These are phyloP conservation scores for Crambe crambe DNA, from an alignment of 37 sponge, comb jelly and placozoan species.

Conservation along the genomic window DNA sequence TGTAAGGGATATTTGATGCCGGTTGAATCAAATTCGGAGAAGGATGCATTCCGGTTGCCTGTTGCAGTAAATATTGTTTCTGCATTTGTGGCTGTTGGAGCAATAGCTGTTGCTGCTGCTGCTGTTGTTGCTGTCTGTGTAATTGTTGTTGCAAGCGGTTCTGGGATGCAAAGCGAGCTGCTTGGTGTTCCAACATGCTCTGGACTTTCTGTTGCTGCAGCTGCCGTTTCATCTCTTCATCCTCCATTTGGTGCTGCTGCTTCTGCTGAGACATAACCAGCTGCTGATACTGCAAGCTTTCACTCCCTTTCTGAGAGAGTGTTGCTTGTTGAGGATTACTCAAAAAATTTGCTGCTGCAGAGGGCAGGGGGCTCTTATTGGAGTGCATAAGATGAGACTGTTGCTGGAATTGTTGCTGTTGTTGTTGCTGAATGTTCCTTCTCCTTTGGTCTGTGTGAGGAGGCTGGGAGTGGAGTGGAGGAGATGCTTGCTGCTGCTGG, in stretches of 20 bases:
- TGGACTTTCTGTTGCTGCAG: conserved; percentile 23
- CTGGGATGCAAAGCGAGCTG: background rate
- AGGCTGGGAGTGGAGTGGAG: background rate
- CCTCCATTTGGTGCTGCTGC: conserved; percentile 1
- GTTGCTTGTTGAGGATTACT: background rate
- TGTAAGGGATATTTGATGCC: background rate
- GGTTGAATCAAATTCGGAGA: conserved; percentile 2
- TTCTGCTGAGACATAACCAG: background rate
- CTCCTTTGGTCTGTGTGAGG: background rate
- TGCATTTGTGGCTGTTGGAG: conserved; percentile 25
- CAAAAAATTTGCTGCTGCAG: background rate
- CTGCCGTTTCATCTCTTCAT: background rate
- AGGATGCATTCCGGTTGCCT: conserved; percentile 3
- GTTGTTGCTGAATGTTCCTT: background rate
- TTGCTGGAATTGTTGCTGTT: background rate
- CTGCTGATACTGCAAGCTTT: background rate
- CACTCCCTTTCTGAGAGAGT: background rate
- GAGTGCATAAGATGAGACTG: background rate
- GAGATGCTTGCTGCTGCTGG: background rate
- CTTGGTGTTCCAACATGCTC: background rate
- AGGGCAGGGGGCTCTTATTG: background rate
- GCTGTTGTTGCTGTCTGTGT: background rate
- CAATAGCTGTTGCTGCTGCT: background rate
- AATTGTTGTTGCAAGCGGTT: background rate
- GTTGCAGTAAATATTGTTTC: conserved; percentile 34